These are phyloP conservation scores for Picus viridis DNA, from an alignment of 2,797 vertebrate species.

Conservation along the genomic window DNA sequence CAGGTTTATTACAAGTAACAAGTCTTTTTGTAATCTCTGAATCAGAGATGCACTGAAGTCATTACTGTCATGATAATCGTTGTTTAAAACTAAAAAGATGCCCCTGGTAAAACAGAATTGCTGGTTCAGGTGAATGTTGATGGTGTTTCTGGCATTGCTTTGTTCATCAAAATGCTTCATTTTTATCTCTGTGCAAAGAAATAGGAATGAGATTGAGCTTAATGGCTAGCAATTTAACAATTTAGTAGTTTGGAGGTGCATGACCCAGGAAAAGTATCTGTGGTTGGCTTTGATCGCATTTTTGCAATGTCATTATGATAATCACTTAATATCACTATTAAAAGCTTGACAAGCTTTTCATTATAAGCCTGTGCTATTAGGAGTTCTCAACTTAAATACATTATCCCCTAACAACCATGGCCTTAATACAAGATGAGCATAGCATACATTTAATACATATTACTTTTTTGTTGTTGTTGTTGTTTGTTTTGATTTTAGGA, in stretches of 20 bases:
- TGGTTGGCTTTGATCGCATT: not conserved
- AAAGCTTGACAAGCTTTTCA: not conserved
- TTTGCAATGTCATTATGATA: not conserved
- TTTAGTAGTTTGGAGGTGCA: conserved; percentile 22
- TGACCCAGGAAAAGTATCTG: not conserved
- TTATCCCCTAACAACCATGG: not conserved
- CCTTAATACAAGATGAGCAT: not conserved
- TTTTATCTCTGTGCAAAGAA: not conserved
- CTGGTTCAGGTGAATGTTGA: not conserved
- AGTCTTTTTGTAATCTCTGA: not conserved
- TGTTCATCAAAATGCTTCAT: not conserved
- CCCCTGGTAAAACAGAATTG: not conserved
- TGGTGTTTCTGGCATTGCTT: not conserved
- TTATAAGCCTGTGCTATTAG: not conserved
- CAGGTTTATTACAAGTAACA: not conserved
- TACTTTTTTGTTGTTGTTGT: too few relatives aligned
- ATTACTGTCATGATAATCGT: not conserved
- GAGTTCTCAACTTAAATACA: not conserved
- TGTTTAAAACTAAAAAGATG: not conserved
- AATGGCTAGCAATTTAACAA: conserved; percentile 23
- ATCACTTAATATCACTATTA: not conserved
- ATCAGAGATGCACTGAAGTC: not conserved
- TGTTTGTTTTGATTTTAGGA: not conserved
- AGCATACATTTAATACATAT: not conserved
- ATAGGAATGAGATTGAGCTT: not conserved